Evolutionary conservation across 1,140 invertebrate species (phyloP).

Genomic region (Saxidomus purpurata): DNA sequence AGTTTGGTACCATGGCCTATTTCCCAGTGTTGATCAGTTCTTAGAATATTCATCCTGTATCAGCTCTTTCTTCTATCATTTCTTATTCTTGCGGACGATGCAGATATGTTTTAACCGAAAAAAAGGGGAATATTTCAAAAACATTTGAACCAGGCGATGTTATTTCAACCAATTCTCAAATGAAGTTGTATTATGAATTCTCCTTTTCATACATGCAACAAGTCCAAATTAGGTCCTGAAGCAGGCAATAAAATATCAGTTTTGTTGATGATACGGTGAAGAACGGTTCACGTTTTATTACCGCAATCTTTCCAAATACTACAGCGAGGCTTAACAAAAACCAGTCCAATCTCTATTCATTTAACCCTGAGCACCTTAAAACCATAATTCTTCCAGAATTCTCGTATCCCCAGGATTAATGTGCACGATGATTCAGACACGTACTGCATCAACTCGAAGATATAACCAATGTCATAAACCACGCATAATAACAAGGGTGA

Average conservation of each 20-base stretch:
- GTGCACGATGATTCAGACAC: constrained; percentile 31
- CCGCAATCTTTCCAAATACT: not conserved
- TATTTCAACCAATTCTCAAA: not conserved
- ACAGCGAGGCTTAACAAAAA: constrained; percentile 17
- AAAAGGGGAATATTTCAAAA: not conserved
- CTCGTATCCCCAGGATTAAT: constrained; percentile 23
- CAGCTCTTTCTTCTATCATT: too few relatives aligned
- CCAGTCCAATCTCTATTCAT: constrained; percentile 63
- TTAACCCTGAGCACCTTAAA: constrained; percentile 51
- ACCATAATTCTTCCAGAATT: constrained; percentile 47
- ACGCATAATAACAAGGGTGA: constrained; percentile 41
- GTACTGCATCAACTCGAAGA: constrained; percentile 24
- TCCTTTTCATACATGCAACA: constrained; percentile 12
- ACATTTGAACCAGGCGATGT: not conserved
- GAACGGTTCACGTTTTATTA: constrained; percentile 31
- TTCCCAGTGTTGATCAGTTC: too few relatives aligned
- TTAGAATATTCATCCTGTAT: too few relatives aligned
- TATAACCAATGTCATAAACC: constrained; percentile 50
- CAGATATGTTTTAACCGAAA: too few relatives aligned
- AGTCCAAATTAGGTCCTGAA: constrained; percentile 15
- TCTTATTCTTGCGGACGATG: too few relatives aligned
- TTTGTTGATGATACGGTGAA: constrained; percentile 14
- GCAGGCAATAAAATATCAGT: constrained; percentile 36
- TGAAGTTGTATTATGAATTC: not conserved
- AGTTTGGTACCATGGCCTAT: too few relatives aligned